Evolutionary conservation across 2,113 vertebrate species (phyloP).

Genomic region (Cichladusa arquata): DNA sequence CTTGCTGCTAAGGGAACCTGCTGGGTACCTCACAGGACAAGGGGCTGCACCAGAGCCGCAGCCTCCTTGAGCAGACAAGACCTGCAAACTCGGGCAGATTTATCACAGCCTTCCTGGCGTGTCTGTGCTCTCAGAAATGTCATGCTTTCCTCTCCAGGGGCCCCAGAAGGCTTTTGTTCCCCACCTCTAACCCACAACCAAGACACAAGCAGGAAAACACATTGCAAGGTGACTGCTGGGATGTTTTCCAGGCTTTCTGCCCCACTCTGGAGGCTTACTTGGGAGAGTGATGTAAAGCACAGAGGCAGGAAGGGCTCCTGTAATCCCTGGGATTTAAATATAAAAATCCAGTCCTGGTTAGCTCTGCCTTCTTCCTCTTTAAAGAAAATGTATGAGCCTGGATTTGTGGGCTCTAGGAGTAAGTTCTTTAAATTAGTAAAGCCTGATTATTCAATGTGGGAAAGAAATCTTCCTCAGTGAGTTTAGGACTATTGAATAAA

Average conservation of each 20-base stretch:
- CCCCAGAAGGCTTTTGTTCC: not conserved
- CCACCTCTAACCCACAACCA: not conserved
- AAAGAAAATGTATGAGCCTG: not conserved
- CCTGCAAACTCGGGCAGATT: not conserved
- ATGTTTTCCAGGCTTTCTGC: not conserved
- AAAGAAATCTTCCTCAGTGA: not conserved
- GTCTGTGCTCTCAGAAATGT: not conserved
- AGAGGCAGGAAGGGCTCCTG: not conserved
- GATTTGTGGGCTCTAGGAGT: not conserved
- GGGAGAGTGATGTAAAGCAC: not conserved
- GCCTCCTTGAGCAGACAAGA: not conserved
- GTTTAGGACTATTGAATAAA: not conserved
- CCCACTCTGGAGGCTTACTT: not conserved
- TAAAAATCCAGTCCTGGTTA: constrained; percentile 1
- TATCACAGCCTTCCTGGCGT: not conserved
- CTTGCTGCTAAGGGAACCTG: not conserved
- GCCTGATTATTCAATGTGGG: not conserved
- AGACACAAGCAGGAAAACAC: not conserved
- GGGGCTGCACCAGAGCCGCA: not conserved
- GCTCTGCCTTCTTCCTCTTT: not conserved
- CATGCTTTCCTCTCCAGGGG: not conserved
- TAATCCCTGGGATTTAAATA: not conserved
- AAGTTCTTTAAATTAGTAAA: not conserved
- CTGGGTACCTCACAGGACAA: not conserved
- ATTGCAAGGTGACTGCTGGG: not conserved